phyloP scores from a whole-genome alignment of 2,113 vertebrate species.

The Delphinapterus leucas region DNA sequence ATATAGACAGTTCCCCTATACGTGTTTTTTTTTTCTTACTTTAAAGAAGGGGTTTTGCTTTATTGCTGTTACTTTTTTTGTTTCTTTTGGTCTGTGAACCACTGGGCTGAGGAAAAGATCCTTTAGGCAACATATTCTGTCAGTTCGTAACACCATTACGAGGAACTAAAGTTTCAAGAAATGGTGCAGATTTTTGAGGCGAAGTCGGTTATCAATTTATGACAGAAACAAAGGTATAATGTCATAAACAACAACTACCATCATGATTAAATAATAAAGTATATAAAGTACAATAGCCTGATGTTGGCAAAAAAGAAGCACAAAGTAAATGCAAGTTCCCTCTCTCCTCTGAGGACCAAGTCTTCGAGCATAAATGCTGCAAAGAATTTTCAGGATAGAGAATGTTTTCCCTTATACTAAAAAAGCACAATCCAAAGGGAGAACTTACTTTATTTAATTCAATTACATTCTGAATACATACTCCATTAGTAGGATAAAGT shows the following conservation, averaged over 20 bases:
- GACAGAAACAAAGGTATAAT: not conserved
- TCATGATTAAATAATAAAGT: not conserved
- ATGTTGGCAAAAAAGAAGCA: not conserved
- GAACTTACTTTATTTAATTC: not conserved
- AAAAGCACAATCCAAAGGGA: not conserved
- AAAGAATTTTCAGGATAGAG: not conserved
- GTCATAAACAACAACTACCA: not conserved
- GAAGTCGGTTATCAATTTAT: not conserved
- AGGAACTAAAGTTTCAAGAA: not conserved
- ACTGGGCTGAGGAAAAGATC: not conserved
- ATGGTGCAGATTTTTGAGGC: not conserved
- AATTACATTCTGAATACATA: not conserved
- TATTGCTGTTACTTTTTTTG: not conserved
- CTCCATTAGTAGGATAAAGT: not conserved
- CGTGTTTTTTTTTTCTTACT: not conserved
- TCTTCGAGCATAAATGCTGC: not conserved
- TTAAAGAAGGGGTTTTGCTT: not conserved
- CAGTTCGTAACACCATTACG: not conserved
- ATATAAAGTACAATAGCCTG: not conserved
- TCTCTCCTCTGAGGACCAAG: not conserved
- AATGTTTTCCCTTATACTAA: not conserved
- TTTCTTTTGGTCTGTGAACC: not conserved
- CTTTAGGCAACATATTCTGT: not conserved
- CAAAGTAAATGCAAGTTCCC: not conserved
- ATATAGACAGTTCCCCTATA: not conserved